Conservation (phyloP, 2,888 invertebrate genomes). For the Stenolophus ochropezus region DNA sequence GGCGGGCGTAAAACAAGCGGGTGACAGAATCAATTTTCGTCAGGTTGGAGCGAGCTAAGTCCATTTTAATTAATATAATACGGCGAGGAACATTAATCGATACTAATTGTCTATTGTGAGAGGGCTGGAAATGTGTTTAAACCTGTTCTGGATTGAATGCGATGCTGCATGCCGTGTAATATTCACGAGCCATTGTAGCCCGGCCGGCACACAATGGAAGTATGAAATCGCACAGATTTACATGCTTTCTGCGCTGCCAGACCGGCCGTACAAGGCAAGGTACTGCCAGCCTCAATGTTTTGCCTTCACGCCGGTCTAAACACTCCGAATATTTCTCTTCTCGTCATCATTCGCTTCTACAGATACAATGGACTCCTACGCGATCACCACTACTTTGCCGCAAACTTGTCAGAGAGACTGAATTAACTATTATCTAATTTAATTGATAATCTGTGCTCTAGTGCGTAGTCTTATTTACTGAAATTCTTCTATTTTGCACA, state of each 20-base stretch:
- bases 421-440: too few species aligned
- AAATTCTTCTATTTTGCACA: too few species aligned
- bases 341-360: too few species aligned
- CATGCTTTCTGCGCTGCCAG: constrained; percentile 25
- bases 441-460: too few species aligned
- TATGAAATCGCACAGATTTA: constrained; percentile 55
- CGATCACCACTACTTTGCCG: too few species aligned
- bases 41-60: constrained; percentile 25
- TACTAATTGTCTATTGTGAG: constrained; percentile 55
- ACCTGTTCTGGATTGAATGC: constrained; percentile 35
- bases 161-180: constrained; percentile 37
- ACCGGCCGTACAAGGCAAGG: not conserved
- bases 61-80: constrained; percentile 58
- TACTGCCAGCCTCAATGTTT: not conserved
- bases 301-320: not conserved
- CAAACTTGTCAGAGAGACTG: too few species aligned
- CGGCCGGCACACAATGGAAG: constrained; percentile 42
- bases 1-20: not conserved
- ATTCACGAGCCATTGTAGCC: constrained; percentile 49
- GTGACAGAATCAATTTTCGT: constrained; percentile 19
- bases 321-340: not conserved
- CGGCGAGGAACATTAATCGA: constrained; percentile 48
- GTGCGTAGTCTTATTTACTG: too few species aligned
- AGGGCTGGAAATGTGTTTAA: constrained; percentile 51
- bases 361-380: too few species aligned